These are phyloP conservation scores for Eulemur coronatus DNA, from an alignment of 2,797 vertebrate genomes.

Conservation along the genomic window DNA sequence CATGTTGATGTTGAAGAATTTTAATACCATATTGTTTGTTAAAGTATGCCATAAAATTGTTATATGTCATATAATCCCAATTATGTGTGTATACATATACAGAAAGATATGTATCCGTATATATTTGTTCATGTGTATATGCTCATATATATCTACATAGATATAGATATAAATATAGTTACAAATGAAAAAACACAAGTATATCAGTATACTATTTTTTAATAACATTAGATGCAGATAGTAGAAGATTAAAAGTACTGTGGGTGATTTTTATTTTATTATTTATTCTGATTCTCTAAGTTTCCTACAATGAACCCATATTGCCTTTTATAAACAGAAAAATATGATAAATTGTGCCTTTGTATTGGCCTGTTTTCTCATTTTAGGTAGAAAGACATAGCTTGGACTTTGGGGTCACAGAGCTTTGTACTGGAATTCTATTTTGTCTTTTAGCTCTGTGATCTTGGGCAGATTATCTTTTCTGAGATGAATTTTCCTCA, in stretches of 20 bases:
- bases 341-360: neutral
- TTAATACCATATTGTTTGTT: neutral
- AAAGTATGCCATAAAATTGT: neutral
- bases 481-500: conserved; percentile 40
- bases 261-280: neutral
- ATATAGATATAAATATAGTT: neutral
- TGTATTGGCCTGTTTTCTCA: neutral
- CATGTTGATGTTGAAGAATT: neutral
- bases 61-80: neutral
- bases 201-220: too few relatives aligned
- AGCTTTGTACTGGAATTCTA: neutral
- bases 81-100: neutral
- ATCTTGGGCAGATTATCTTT: neutral
- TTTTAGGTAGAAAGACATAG: conserved; percentile 7
- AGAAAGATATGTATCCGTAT: neutral
- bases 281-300: neutral
- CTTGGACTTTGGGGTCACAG: neutral
- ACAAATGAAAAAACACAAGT: neutral
- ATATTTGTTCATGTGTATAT: neutral
- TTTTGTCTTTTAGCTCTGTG: neutral
- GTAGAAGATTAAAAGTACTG: neutral
- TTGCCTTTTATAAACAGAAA: conserved; percentile 29
- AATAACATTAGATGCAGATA: neutral
- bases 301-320: neutral
- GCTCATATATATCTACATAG: neutral